Conservation (phyloP, 1,140 invertebrate species). For the Piezodorus guildinii region DNA sequence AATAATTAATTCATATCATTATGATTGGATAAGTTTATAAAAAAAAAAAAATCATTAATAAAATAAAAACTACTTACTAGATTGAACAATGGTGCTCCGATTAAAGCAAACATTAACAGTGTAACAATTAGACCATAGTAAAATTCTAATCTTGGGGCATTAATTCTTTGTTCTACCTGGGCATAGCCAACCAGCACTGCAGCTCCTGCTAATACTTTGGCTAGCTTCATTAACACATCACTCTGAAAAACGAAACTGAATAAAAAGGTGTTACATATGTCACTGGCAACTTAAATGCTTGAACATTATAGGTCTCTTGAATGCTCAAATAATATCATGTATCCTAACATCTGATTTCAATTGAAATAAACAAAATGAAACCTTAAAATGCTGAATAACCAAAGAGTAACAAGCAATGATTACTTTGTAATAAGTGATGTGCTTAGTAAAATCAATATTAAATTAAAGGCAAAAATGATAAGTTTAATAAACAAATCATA, state of each 20-base stretch:
- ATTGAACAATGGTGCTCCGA: slow-evolving; percentile 55
- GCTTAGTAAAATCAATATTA: too few species aligned
- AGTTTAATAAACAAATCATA: too few species aligned
- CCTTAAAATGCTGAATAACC: neutral
- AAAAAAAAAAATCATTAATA: neutral
- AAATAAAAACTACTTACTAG: slow-evolving; percentile 42
- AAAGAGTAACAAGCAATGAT: too few species aligned
- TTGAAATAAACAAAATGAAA: slow-evolving; percentile 28
- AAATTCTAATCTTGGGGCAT: slow-evolving; percentile 40
- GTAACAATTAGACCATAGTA: slow-evolving; percentile 58
- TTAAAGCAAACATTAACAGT: slow-evolving; percentile 48
- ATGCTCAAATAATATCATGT: too few species aligned
- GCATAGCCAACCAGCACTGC: slow-evolving; percentile 48
- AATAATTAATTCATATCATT: neutral
- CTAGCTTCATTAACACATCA: slow-evolving; percentile 35
- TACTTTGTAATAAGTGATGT: too few species aligned
- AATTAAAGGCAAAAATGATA: too few species aligned
- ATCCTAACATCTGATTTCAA: too few species aligned
- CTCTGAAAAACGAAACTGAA: slow-evolving; percentile 31
- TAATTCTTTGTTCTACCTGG: slow-evolving; percentile 40
- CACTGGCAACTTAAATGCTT: too few species aligned
- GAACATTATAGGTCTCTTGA: too few species aligned
- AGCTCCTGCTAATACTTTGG: slow-evolving; percentile 41
- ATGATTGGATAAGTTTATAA: neutral
- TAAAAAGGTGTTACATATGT: too few species aligned